Evolutionary conservation across 2,113 vertebrate genomes (phyloP), one percentile per base, ranked within the genome.

Genomic region (Saccopteryx bilineata): DNA sequence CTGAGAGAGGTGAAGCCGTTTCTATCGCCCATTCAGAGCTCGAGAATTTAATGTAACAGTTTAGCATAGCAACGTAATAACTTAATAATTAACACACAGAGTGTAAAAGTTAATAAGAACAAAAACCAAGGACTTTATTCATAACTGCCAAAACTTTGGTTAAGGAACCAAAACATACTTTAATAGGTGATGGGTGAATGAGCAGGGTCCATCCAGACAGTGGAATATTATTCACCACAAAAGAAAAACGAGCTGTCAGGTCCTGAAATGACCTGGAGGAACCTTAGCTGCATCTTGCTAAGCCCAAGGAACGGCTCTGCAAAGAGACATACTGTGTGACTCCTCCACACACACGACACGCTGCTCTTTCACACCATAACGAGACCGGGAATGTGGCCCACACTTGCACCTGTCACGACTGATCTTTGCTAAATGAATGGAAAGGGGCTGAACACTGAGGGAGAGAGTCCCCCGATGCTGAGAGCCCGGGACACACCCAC

Each of bases 271-370:
- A 15, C 11, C 1, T 1, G n/a, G 17, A 50, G 58, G n/a, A 65
- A 10, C 9, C 17, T 2, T 1, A 12, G 15, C 2, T 0, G n/a
- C 60, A 0, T 9, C 1, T 10, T 4, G 15, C 69, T 1, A 3
- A 23, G 48, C 5, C 54, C 5, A 26, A 63, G 23, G 13, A 28
- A 23, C 11, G 24, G 0, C 18, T 1, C 8, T 28, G 56, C 11
- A 21, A 63, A 14, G 56, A 28, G 0, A 2, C 14, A 3, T 9
- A 5, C 10, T 10, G 56, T 3, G 21, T 1, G 3, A 48, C 39
- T 39, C 39, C 39, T 39, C 39, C 39, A 39, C 39, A 39, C 39
- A 39, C 1, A 18, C 4, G 80, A 12, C 5, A 0, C 5, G 11
- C 74, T 54, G 74, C 48, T 11, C 17, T 33, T 3, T 11, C 68